These are phyloP conservation scores for Cardinalis cardinalis DNA, from an alignment of 2,113 vertebrate genomes.

Conservation along the genomic window DNA sequence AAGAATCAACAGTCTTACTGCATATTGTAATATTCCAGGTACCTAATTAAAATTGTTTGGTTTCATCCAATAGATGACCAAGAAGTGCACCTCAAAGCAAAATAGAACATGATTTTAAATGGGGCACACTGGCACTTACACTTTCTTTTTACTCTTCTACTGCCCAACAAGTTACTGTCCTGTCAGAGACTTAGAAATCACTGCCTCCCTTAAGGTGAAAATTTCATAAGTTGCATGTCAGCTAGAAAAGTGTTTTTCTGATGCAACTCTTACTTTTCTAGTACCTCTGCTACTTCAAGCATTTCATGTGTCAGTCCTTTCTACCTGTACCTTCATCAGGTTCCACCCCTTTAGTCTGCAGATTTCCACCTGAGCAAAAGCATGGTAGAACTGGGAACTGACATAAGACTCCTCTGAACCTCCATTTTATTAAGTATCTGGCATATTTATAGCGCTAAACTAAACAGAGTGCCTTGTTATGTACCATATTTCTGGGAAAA, in stretches of 20 bases:
- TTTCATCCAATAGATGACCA: background rate
- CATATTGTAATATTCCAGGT: background rate
- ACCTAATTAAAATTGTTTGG: background rate
- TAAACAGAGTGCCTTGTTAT: background rate
- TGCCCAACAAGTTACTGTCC: background rate
- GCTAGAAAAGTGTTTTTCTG: background rate
- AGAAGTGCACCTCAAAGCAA: background rate
- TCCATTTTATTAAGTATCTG: background rate
- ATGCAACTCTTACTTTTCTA: background rate
- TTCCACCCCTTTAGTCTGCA: background rate
- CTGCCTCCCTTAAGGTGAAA: background rate
- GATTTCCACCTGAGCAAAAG: background rate
- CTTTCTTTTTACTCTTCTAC: background rate
- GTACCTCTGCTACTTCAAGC: background rate
- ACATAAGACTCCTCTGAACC: background rate
- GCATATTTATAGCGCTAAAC: background rate
- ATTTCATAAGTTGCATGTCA: background rate
- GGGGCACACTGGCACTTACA: background rate
- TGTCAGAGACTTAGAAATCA: background rate
- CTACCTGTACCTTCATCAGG: background rate
- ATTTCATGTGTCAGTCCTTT: background rate
- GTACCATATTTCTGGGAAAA: background rate
- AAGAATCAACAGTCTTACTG: background rate
- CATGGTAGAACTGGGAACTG: background rate
- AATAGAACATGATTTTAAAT: background rate